A percentile compares a stretch with the other conserved stretches of the same genome.
Conservation (phyloP, 64 coral and sea anemone genomes). For the Stichodactyla mertensii region DNA sequence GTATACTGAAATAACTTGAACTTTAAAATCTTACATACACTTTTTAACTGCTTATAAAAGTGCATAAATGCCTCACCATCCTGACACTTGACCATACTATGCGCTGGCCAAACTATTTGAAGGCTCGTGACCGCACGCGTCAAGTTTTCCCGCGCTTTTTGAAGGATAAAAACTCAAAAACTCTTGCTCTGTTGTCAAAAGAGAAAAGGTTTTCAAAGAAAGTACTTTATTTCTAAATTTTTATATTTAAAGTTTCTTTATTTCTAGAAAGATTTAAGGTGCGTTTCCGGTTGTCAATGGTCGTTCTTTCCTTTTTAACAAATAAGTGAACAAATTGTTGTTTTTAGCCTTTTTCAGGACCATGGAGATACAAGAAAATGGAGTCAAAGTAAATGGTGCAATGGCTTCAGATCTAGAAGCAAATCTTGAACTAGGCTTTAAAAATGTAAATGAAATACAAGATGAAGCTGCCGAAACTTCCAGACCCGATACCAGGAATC, state of each 20-base stretch:
- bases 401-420: background rate
- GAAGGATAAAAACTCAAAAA: background rate
- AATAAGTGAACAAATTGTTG: background rate
- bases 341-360: background rate
- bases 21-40: too few species aligned
- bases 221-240: background rate
- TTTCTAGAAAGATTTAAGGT: background rate
- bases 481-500: background rate
- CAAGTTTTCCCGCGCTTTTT: background rate
- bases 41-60: too few species aligned
- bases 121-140: background rate
- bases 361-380: constrained; percentile 6
- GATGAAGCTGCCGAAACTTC: background rate
- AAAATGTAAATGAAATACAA: background rate
- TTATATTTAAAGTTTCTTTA: background rate
- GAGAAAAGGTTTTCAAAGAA: background rate
- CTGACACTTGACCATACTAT: background rate
- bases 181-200: background rate
- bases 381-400: background rate
- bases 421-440: background rate
- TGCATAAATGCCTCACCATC: too few species aligned
- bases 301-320: background rate
- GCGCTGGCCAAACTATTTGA: background rate
- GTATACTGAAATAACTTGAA: too few species aligned
- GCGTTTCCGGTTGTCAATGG: background rate